Percentiles rank a stretch among this genome's conserved stretches.
These are phyloP conservation scores for Cyanistes caeruleus DNA, from an alignment of 2,113 vertebrate genomes.

Conservation along the genomic window DNA sequence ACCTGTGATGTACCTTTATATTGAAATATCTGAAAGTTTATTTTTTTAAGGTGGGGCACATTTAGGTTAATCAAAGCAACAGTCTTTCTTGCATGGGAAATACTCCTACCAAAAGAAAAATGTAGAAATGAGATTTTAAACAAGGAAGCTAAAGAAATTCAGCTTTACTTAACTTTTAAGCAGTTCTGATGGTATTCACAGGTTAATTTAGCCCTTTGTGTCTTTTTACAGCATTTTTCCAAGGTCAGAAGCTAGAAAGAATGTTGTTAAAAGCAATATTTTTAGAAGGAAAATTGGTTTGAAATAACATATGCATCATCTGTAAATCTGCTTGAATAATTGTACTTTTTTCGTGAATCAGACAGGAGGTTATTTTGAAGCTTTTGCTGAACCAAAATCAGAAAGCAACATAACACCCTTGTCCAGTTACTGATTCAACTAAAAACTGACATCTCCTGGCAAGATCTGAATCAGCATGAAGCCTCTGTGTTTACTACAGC, in stretches of 20 bases:
- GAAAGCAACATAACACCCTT: neutral
- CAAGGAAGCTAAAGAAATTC: neutral
- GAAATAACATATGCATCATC: neutral
- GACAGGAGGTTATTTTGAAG: neutral
- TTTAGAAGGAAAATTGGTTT: neutral
- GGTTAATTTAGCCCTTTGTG: neutral
- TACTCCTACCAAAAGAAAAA: neutral
- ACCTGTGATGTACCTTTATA: accelerated
- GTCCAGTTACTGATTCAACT: constrained; percentile 5
- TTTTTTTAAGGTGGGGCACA: neutral
- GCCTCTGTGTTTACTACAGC: neutral
- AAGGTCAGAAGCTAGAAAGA: neutral
- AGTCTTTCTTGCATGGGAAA: neutral
- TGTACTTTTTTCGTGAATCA: neutral
- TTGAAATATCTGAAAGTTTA: neutral
- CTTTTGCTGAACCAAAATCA: neutral
- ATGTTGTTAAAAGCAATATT: neutral
- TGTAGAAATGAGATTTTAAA: neutral
- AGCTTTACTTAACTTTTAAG: neutral
- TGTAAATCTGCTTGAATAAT: neutral
- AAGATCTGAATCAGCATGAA: constrained; percentile 16
- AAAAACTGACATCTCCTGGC: constrained; percentile 29
- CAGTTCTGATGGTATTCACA: neutral
- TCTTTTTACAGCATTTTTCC: neutral
- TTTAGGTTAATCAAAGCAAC: neutral